Conservation (phyloP, 92 coral and sea anemone genomes). For the Porites rus region DNA sequence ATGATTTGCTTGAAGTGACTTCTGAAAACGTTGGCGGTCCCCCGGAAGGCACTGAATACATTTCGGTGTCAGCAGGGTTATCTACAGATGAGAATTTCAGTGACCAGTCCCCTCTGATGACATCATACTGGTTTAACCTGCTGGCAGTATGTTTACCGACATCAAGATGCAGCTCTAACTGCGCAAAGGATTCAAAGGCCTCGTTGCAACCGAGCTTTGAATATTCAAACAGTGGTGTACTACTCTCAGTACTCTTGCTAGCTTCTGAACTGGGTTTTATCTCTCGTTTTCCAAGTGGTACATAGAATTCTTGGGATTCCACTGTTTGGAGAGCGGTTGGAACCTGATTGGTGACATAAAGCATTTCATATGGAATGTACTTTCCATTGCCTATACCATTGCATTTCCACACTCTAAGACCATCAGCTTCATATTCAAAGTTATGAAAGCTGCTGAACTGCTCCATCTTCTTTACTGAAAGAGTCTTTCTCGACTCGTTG, state of each 20-base stretch:
- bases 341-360: slow-evolving; percentile 65
- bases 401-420: slow-evolving; percentile 75
- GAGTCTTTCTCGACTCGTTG: slow-evolving; percentile 57
- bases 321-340: slow-evolving; percentile 57
- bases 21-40: slow-evolving; percentile 20
- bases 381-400: slow-evolving; percentile 77
- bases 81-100: slow-evolving; percentile 67
- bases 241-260: slow-evolving; percentile 31
- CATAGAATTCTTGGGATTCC: slow-evolving; percentile 54
- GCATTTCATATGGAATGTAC: slow-evolving; percentile 35
- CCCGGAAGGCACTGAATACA: slow-evolving; percentile 2
- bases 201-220: slow-evolving; percentile 67
- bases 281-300: slow-evolving; percentile 52
- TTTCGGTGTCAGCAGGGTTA: slow-evolving; percentile 24
- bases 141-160: slow-evolving; percentile 67
- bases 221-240: slow-evolving; percentile 60
- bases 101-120: slow-evolving; percentile 76
- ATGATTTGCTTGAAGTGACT: slow-evolving; percentile 10
- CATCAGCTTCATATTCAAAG: slow-evolving; percentile 64
- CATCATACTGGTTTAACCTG: slow-evolving; percentile 62
- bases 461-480: slow-evolving; percentile 55
- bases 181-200: slow-evolving; percentile 62
- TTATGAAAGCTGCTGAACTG: slow-evolving; percentile 69
- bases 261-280: slow-evolving; percentile 35
- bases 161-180: slow-evolving; percentile 72